These are phyloP conservation scores for Callochromis pleurospilus DNA, from an alignment of 2,113 vertebrate genomes.

Conservation along the genomic window DNA sequence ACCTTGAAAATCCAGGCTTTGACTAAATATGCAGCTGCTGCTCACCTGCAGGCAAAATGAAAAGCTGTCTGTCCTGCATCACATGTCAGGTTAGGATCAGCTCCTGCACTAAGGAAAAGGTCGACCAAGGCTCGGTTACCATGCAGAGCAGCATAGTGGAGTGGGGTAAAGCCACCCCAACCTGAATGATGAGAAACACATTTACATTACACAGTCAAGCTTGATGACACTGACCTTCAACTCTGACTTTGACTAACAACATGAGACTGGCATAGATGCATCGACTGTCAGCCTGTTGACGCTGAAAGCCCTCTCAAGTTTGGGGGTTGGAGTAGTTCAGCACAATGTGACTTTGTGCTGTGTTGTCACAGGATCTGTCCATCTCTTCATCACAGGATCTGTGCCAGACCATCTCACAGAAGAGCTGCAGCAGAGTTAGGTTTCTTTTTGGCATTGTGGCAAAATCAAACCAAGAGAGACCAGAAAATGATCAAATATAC, in stretches of 20 bases:
- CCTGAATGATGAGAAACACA: conserved; percentile 46
- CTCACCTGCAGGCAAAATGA: conserved; percentile 77
- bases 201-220: neutral
- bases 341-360: conserved; percentile 16
- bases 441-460: neutral
- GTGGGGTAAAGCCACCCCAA: conserved; percentile 75
- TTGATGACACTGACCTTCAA: neutral
- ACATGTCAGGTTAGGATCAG: conserved; percentile 71
- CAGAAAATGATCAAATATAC: neutral
- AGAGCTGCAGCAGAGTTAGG: neutral
- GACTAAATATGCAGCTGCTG: neutral
- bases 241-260: neutral
- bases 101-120: conserved; percentile 67
- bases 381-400: neutral
- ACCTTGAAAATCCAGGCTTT: neutral
- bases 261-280: neutral
- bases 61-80: conserved; percentile 76
- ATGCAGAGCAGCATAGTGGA: conserved; percentile 73
- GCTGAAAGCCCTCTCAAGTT: neutral
- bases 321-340: neutral
- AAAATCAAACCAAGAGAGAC: conserved; percentile 25
- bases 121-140: conserved; percentile 66
- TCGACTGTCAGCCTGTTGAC: neutral
- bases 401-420: conserved; percentile 14
- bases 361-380: conserved; percentile 30